phyloP scores from a whole-genome alignment of 1,140 invertebrate species.

The Camponotus vicinus region DNA sequence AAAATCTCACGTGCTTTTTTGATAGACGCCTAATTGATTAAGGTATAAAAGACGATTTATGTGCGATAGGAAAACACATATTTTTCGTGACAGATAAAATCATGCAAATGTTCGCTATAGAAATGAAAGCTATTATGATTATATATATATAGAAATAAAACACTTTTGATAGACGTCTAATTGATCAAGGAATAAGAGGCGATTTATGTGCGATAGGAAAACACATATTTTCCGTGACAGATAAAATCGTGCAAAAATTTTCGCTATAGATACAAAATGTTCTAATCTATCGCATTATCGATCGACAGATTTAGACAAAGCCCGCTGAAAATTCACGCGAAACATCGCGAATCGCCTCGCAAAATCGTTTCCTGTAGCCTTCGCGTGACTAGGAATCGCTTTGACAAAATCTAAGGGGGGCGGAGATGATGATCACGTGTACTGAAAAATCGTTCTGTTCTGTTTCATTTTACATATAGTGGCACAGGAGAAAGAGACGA shows the following conservation, averaged over 20 bases:
- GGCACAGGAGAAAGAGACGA: constrained; percentile 33
- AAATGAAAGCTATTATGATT: background rate
- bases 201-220: background rate
- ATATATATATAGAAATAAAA: too few species aligned
- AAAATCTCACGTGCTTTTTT: too few species aligned
- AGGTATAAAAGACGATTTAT: background rate
- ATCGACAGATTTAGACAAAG: background rate
- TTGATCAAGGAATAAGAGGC: background rate
- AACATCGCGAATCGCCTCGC: background rate
- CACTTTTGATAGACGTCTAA: too few species aligned
- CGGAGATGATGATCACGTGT: background rate
- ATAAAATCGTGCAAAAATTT: constrained; percentile 23
- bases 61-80: background rate
- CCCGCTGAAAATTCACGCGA: constrained; percentile 4
- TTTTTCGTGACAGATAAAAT: constrained; percentile 9
- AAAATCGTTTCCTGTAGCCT: constrained; percentile 26
- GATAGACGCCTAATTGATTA: background rate
- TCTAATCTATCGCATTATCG: background rate
- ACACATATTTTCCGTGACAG: background rate
- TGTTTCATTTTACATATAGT: constrained; percentile 1
- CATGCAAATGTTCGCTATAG: background rate
- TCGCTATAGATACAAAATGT: background rate
- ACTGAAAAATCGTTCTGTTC: background rate
- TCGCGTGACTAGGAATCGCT: constrained; percentile 57
- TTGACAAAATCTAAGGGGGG: background rate